Evolutionary conservation across 2,888 invertebrate genomes (phyloP), one percentile per base, ranked within the genome.

Genomic region (Ariolimax columbianus): DNA sequence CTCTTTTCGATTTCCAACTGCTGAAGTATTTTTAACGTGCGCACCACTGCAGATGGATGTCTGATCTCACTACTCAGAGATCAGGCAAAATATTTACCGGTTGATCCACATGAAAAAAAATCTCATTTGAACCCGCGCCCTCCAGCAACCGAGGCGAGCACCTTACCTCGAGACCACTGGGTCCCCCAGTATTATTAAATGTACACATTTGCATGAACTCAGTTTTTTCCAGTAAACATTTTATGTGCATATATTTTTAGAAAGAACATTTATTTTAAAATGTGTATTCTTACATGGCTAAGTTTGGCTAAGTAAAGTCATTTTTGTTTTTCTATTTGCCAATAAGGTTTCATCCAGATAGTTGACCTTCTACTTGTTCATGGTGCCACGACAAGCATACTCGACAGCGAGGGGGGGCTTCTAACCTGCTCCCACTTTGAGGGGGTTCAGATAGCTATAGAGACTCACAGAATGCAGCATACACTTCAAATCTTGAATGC

Each of bases 371-470:
- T 93, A 75, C 87, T 93, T 17, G 82, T 88, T 17, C 83, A 88
- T 75, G 93, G 93, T 17, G 92, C 93, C 1, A 90, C 92, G 0
- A 91, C 92, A 40, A 89, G 92, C 1, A 85, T 93, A 4, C 83
- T 93, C 70, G 90, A 91, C 73, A 40, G 66, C 0, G 86, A 87
- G 23, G 93, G 93, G 3, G 68, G 87, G 19, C 88, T 93, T 78
- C 91, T 92, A 82, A 88, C 89, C 9, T 91, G 91, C 26, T 87
- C 90, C 0, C 91, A 91, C 78, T 93, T 87, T 86, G 91, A 92
- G 47, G 93, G 93, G 11, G 91, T 92, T 6, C 90, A 92, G 72
- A 88, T 90, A 23, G 87, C 91, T 73, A 91, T 93, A 11, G 91
- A 92, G 79, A 80, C 87, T 0, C 89, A 91, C 40, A 85, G 92